Percentiles rank a stretch among this genome's conserved stretches.
Evolutionary conservation across 1,140 invertebrate species (phyloP).

Genomic region (Pseudomyrmex sp.): DNA sequence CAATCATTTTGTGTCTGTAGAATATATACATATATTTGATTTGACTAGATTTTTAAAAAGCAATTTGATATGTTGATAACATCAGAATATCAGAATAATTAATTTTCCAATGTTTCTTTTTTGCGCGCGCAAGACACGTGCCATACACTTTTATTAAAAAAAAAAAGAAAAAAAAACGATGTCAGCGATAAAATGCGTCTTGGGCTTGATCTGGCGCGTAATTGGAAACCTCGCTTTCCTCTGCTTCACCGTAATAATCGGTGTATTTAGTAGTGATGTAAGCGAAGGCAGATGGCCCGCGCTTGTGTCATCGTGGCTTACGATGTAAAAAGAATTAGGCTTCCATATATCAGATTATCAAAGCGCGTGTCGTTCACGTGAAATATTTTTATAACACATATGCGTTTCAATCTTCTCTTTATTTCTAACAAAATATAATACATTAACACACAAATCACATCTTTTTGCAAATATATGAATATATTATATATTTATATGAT

Average conservation of each 20-base stretch:
- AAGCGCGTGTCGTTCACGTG: not conserved
- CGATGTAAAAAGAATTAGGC: slow-evolving; percentile 24
- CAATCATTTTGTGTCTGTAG: slow-evolving; percentile 9
- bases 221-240: slow-evolving; percentile 71
- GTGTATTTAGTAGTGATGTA: slow-evolving; percentile 70
- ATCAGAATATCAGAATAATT: not conserved
- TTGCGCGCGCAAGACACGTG: not conserved
- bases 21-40: too few species aligned
- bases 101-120: not conserved
- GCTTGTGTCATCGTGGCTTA: slow-evolving; percentile 37
- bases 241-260: slow-evolving; percentile 71
- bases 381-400: not conserved
- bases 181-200: slow-evolving; percentile 54
- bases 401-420: not conserved
- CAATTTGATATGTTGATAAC: not conserved
- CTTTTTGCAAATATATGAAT: too few species aligned
- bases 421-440: not conserved
- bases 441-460: too few species aligned
- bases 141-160: slow-evolving; percentile 31
- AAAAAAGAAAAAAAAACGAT: too few species aligned
- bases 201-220: slow-evolving; percentile 48
- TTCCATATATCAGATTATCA: slow-evolving; percentile 41
- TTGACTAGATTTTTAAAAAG: not conserved
- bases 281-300: slow-evolving; percentile 70
- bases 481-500: too few species aligned